Evolutionary conservation across 2,113 vertebrate genomes (phyloP).

Genomic region (Mus pahari): DNA sequence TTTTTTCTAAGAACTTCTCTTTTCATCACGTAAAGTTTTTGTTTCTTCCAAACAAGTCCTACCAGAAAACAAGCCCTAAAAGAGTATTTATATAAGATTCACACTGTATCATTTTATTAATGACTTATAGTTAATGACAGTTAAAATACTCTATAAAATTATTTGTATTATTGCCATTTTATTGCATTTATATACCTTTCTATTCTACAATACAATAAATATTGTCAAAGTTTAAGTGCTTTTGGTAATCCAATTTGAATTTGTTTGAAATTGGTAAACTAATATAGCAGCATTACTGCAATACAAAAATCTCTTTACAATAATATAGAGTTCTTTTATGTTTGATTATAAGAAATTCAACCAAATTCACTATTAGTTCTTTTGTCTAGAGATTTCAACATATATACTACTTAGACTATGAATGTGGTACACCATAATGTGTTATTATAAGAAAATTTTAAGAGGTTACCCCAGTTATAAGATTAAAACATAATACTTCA

Average conservation of each 20-base stretch:
- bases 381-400: neutral
- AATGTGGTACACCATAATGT: neutral
- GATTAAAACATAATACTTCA: conserved; percentile 19
- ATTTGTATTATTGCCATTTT: conserved; percentile 8
- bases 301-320: neutral
- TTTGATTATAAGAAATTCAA: neutral
- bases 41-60: neutral
- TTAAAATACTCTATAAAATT: neutral
- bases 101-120: neutral
- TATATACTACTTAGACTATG: neutral
- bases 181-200: neutral
- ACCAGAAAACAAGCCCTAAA: neutral
- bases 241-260: neutral
- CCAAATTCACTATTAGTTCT: neutral
- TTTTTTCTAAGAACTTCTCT: neutral
- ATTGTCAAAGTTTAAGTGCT: neutral
- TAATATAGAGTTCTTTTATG: neutral
- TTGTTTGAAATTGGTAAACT: conserved; percentile 22
- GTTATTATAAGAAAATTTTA: neutral
- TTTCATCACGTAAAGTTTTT: neutral
- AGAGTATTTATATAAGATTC: neutral
- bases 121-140: neutral
- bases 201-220: neutral
- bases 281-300: neutral
- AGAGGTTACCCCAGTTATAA: neutral